phyloP scores from a whole-genome alignment of 2,797 vertebrate species.

The Hafferia zeledoni region DNA sequence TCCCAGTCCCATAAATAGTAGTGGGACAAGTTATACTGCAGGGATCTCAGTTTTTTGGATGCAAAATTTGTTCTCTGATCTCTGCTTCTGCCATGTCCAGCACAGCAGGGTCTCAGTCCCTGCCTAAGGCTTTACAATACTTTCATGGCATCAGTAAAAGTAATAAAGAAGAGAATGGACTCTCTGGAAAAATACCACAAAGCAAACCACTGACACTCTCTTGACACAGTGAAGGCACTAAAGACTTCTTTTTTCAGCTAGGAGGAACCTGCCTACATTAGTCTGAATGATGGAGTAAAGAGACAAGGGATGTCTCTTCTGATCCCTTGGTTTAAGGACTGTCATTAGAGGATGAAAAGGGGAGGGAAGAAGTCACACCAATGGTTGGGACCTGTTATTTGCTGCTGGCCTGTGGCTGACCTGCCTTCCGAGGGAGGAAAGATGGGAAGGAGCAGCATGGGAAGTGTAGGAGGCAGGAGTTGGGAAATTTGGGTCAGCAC shows the following conservation, averaged over 20 bases:
- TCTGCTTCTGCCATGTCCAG: neutral
- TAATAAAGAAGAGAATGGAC: neutral
- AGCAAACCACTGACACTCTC: neutral
- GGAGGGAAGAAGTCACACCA: neutral
- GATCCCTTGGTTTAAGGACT: neutral
- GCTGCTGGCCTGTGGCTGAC: neutral
- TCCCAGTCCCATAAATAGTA: neutral
- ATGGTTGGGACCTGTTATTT: neutral
- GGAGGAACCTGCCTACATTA: neutral
- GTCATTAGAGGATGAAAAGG: neutral
- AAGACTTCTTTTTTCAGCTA: neutral
- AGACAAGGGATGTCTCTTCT: neutral
- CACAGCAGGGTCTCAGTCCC: neutral
- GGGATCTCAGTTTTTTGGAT: neutral
- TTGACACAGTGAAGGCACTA: neutral
- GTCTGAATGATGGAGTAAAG: neutral
- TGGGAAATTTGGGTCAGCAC: neutral
- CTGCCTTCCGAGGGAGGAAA: neutral
- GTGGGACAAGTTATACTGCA: neutral
- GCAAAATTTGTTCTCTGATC: constrained; percentile 20
- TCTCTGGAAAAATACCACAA: neutral
- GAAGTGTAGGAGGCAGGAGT: neutral
- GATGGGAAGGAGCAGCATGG: neutral
- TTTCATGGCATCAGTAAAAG: neutral
- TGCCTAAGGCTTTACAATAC: neutral